Evolutionary conservation across 1,140 invertebrate genomes (phyloP), one percentile per base, ranked within the genome.

Genomic region (Drosophila eugracilis): DNA sequence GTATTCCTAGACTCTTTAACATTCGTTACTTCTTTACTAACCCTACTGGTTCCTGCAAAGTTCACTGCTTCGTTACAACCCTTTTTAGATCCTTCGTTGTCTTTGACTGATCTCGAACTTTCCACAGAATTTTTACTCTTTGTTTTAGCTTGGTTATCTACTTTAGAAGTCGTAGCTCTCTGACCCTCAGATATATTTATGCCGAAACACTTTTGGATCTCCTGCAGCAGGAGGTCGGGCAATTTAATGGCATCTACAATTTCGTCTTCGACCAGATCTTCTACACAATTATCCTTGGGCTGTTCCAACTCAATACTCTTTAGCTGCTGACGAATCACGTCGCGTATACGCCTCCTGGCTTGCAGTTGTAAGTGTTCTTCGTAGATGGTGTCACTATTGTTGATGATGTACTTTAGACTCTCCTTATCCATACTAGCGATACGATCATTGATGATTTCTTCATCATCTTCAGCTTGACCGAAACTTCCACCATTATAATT

Each of bases 201-300:
- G 37, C 90, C 83, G 6, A 91, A 83, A n/a, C 83, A 86, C 28
- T 91, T 75, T 53, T 76, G 73, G 28, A 91, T 91, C 44, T 91
- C 86, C 26, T 85, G 60, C 15, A 91, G 50, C 22, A 91, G 30
- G 4, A 73, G 6, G 15, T 73, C 55, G 6, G 90, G 90, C 39
- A 91, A 66, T 24, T 81, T 66, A 0, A 89, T 83, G 19, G 88
- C 54, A 45, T 91, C 90, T 5, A 91, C 88, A 37, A 83, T 83
- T 37, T 79, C 84, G 41, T 91, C 90, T 14, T 89, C 81, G 12
- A 90, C 44, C 5, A 85, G 58, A 1, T 83, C 53, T 2, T 9
- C 57, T 5, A 12, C 50, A 5, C 44, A 50, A 6, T 47, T 67
- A 45, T 88, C 49, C 41, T 81, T 81, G 0, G 77, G 75, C 10